A percentile compares a stretch with the other conserved stretches of the same genome.
phyloP scores from a whole-genome alignment of 1,140 invertebrate species.

The Drosophila suzukii region DNA sequence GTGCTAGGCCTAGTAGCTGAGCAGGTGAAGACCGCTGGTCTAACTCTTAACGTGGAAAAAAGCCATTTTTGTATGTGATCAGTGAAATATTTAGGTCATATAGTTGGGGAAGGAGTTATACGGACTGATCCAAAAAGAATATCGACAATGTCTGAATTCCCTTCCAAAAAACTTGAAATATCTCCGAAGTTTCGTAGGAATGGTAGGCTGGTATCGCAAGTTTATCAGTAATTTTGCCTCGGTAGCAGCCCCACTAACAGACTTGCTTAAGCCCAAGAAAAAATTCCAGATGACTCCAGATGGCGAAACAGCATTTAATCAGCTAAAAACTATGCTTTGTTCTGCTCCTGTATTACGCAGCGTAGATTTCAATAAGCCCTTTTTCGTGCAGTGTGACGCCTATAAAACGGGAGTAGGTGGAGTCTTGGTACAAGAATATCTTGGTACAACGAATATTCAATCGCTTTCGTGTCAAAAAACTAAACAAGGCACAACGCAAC shows the following conservation, averaged over 20 bases:
- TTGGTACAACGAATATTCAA: neutral
- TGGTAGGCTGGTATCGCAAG: neutral
- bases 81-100: too few relatives aligned
- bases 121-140: too few relatives aligned
- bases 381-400: neutral
- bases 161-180: too few relatives aligned
- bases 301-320: neutral
- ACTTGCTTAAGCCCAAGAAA: neutral
- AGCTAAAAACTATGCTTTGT: neutral
- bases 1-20: too few relatives aligned
- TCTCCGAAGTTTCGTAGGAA: neutral
- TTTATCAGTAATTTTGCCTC: neutral
- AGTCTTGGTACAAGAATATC: neutral
- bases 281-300: slow-evolving; percentile 1
- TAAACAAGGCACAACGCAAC: neutral
- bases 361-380: neutral
- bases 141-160: too few relatives aligned
- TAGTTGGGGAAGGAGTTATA: too few relatives aligned
- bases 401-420: neutral
- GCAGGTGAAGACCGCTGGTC: too few relatives aligned
- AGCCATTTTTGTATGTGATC: too few relatives aligned
- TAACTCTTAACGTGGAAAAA: too few relatives aligned
- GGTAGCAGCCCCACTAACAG: neutral
- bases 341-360: neutral
- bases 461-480: neutral